Percentiles rank a stretch among this genome's conserved stretches.
Conservation (phyloP, 2,888 invertebrate genomes). For the Argyra leucocephala region DNA sequence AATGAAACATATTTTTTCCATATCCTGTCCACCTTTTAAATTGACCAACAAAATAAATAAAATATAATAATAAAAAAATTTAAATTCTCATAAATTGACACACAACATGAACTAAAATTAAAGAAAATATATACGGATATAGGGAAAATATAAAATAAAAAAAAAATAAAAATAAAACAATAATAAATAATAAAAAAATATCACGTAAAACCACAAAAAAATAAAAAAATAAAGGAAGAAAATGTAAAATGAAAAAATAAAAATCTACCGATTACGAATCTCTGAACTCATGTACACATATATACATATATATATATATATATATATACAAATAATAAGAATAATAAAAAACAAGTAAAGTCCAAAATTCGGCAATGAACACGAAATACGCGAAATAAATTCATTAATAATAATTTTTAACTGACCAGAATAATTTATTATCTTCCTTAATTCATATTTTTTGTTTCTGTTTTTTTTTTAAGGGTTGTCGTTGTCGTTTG, state of each 20-base stretch:
- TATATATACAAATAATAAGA: not conserved
- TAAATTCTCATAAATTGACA: not conserved
- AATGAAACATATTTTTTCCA: too few species aligned
- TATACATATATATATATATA: too few species aligned
- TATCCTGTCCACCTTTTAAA: slow-evolving; percentile 6
- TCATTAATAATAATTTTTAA: slow-evolving; percentile 6
- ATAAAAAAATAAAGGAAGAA: not conserved
- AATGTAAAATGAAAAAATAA: not conserved
- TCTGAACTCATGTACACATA: not conserved
- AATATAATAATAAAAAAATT: not conserved
- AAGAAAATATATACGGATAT: not conserved
- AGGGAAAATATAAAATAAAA: not conserved
- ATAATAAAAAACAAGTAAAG: not conserved
- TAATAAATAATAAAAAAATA: not conserved
- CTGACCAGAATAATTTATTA: slow-evolving; percentile 6
- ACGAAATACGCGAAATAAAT: slow-evolving; percentile 3
- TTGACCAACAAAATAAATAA: not conserved
- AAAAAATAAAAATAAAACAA: not conserved
- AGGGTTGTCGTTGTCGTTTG: too few species aligned
- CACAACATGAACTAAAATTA: not conserved
- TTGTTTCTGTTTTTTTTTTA: not conserved
- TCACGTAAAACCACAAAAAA: not conserved
- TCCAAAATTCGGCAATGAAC: slow-evolving; percentile 1
- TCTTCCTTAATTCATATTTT: not conserved
- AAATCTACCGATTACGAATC: not conserved